Percentiles rank a stretch among this genome's conserved stretches.
Conservation (phyloP, 92 coral and sea anemone genomes). For the Nematostella vectensis region DNA sequence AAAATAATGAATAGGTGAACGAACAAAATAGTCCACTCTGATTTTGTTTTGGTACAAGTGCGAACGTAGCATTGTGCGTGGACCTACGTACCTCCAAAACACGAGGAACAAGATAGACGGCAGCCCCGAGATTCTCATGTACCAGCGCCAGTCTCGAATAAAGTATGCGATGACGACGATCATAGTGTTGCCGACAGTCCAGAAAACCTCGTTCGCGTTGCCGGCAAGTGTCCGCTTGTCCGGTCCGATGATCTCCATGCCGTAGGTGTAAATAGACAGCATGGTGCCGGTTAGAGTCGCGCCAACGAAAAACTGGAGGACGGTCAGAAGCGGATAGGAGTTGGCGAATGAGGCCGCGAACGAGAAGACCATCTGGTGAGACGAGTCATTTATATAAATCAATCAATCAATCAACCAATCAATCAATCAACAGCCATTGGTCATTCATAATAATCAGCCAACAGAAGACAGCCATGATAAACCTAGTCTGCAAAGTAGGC, state of each 20-base stretch:
- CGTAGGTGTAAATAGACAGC: slow-evolving; percentile 2
- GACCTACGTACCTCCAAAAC: slow-evolving; percentile 4
- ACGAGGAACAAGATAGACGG: background rate
- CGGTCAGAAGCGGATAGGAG: slow-evolving; percentile 1
- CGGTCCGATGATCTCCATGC: slow-evolving; percentile 6
- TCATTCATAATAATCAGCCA: too few species aligned
- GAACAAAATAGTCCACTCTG: too few species aligned
- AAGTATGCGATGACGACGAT: background rate
- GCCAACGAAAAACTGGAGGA: slow-evolving; percentile 2
- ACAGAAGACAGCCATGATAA: too few species aligned
- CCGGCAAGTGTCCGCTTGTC: slow-evolving; percentile 1
- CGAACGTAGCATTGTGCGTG: too few species aligned
- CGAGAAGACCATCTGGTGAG: background rate
- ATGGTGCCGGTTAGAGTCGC: background rate
- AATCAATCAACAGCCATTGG: too few species aligned
- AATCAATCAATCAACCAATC: too few species aligned
- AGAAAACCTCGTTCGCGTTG: background rate
- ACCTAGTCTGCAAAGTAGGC: too few species aligned
- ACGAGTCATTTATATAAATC: too few species aligned
- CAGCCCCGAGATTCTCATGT: background rate
- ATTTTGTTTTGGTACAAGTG: too few species aligned
- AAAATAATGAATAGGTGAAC: too few species aligned
- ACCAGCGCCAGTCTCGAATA: background rate
- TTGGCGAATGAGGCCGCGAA: background rate
- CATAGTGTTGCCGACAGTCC: slow-evolving; percentile 1